phyloP scores from a whole-genome alignment of 64 coral and sea anemone genomes.

The Montipora cactus region DNA sequence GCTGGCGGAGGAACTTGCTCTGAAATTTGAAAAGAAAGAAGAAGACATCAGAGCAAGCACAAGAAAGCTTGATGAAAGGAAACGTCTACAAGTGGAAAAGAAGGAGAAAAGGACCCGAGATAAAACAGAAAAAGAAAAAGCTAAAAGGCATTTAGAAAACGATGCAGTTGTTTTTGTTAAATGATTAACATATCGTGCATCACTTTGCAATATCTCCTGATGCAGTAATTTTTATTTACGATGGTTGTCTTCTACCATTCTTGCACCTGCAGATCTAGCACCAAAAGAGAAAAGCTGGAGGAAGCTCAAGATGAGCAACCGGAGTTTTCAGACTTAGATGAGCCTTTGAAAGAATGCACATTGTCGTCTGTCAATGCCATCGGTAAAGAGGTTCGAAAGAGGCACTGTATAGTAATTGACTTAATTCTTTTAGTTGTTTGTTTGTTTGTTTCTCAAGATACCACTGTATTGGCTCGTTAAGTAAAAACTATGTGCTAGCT shows the following conservation, averaged over 20 bases:
- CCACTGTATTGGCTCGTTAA: too few relatives aligned
- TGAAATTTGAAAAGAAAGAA: too few relatives aligned
- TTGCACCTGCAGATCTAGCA: not conserved
- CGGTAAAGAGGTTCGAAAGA: conserved; percentile 10
- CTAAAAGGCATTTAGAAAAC: not conserved
- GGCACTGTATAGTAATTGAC: too few relatives aligned
- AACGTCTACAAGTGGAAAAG: not conserved
- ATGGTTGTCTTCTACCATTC: not conserved
- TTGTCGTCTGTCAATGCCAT: not conserved
- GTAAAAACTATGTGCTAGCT: too few relatives aligned
- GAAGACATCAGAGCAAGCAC: too few relatives aligned
- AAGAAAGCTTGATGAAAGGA: not conserved
- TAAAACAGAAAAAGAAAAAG: conserved; percentile 21
- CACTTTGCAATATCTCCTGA: too few relatives aligned
- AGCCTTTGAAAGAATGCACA: conserved; percentile 8
- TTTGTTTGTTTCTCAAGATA: too few relatives aligned
- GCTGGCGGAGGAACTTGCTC: accelerated
- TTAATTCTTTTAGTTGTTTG: too few relatives aligned
- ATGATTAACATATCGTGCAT: too few relatives aligned
- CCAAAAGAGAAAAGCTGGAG: not conserved
- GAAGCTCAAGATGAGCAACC: not conserved
- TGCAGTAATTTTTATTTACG: not conserved
- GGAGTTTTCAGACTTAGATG: not conserved
- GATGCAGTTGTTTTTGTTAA: too few relatives aligned
- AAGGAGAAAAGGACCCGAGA: conserved; percentile 2